Evolutionary conservation across 1,140 invertebrate species (phyloP).

Genomic region (Pteromalus puparum): DNA sequence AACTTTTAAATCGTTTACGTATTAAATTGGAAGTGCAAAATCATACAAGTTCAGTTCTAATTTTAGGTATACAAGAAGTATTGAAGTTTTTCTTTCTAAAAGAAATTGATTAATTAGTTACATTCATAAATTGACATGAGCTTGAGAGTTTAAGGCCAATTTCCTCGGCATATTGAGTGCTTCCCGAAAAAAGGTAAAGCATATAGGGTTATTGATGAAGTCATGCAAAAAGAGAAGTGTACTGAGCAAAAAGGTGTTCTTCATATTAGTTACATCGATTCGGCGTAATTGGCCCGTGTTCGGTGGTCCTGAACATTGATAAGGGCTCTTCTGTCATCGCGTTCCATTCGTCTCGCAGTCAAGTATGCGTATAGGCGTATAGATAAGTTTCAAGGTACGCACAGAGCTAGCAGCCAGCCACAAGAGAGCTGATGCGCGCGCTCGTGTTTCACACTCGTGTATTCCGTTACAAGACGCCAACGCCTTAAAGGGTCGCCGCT

Average conservation of each 20-base stretch:
- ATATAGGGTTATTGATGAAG: neutral
- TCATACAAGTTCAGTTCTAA: too few species aligned
- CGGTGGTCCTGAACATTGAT: constrained; percentile 52
- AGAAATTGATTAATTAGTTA: too few species aligned
- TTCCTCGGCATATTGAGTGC: neutral
- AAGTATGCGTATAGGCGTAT: neutral
- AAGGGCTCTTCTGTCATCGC: constrained; percentile 53
- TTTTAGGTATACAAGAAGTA: too few species aligned
- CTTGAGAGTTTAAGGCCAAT: too few species aligned
- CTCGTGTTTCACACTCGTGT: constrained; percentile 51
- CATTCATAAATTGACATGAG: too few species aligned
- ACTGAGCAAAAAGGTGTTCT: neutral
- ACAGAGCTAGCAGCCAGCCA: neutral
- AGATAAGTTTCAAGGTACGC: neutral
- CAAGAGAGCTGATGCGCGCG: constrained; percentile 47
- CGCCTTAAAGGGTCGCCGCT: neutral
- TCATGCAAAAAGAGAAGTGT: neutral
- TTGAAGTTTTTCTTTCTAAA: too few species aligned
- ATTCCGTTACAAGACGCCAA: constrained; percentile 59
- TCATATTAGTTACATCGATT: constrained; percentile 53
- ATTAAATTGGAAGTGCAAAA: too few species aligned
- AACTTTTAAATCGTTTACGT: too few species aligned
- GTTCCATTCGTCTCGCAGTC: neutral
- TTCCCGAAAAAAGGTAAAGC: neutral
- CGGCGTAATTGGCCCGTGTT: constrained; percentile 46